These are phyloP conservation scores for Brachyhypopomus gauderio DNA, from an alignment of 2,113 vertebrate genomes.

Conservation along the genomic window DNA sequence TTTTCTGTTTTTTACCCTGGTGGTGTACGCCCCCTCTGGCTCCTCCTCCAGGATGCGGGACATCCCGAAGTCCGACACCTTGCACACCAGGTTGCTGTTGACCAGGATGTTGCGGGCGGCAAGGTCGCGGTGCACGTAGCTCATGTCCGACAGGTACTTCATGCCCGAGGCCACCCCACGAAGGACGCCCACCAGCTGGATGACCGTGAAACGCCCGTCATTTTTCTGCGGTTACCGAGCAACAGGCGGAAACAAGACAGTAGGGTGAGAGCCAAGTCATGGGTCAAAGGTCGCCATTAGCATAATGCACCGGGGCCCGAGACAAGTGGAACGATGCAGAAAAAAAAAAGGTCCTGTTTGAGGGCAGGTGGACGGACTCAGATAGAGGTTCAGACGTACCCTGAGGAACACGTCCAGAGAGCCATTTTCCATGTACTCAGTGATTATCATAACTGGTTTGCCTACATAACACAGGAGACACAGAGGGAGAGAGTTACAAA, in stretches of 20 bases:
- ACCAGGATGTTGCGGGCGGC: conserved; percentile 96
- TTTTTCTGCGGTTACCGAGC: conserved; percentile 82
- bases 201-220: conserved; percentile 94
- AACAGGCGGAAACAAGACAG: not conserved
- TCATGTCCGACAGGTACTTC: conserved; percentile 99
- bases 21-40: conserved; percentile 95
- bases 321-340: not conserved
- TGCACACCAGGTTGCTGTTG: conserved; percentile 98
- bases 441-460: conserved; percentile 99
- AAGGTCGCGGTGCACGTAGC: conserved; percentile 94
- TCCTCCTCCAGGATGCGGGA: conserved; percentile 95
- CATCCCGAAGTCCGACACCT: conserved; percentile 98
- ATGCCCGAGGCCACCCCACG: conserved; percentile 95
- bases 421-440: conserved; percentile 99
- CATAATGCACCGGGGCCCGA: not conserved
- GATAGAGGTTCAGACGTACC: conserved; percentile 73
- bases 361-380: too few relatives aligned
- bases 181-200: conserved; percentile 96
- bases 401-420: conserved; percentile 97
- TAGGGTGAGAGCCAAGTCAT: not conserved
- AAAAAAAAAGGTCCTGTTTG: too few relatives aligned
- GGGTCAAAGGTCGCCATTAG: not conserved
- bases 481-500: conserved; percentile 61
- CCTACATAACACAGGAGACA: conserved; percentile 74
- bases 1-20: conserved; percentile 79